Percentiles rank a stretch among this genome's conserved stretches.
Conservation (phyloP, 1,140 invertebrate species). For the Tenebrio molitor region DNA sequence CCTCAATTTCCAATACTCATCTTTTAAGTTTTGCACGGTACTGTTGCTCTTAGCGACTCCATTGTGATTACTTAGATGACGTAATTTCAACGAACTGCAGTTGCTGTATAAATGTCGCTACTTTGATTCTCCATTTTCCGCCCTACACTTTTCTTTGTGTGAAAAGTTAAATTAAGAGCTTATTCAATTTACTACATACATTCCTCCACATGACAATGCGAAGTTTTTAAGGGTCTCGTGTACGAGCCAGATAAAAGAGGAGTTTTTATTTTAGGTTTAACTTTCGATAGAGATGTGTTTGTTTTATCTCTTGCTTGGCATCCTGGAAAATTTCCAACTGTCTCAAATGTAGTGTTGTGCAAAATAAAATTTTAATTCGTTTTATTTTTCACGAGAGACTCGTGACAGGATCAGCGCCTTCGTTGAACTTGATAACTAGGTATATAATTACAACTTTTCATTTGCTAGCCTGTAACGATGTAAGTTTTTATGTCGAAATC, state of each 20-base stretch:
- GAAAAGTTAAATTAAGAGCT: conserved; percentile 6
- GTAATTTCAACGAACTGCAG: too few relatives aligned
- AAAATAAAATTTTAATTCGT: conserved; percentile 34
- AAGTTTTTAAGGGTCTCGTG: not conserved
- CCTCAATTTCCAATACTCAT: too few relatives aligned
- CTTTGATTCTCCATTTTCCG: too few relatives aligned
- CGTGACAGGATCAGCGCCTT: not conserved
- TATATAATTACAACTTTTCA: conserved; percentile 11
- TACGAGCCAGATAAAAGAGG: not conserved
- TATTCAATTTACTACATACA: not conserved
- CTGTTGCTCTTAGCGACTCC: too few relatives aligned
- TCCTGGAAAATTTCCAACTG: conserved; percentile 6
- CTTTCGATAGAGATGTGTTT: conserved; percentile 10
- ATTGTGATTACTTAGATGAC: too few relatives aligned
- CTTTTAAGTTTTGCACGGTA: too few relatives aligned
- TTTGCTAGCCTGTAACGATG: not conserved
- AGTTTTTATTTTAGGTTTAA: not conserved
- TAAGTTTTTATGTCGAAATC: conserved; percentile 9
- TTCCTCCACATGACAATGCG: not conserved
- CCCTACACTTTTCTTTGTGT: not conserved
- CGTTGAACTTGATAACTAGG: conserved; percentile 16
- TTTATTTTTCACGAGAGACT: not conserved
- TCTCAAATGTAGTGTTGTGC: conserved; percentile 7
- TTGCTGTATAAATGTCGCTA: too few relatives aligned
- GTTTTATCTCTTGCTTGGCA: conserved; percentile 19